A percentile compares a stretch with the other conserved stretches of the same genome.
Conservation (phyloP, 2,797 vertebrate genomes). For the Pangasius macronema region DNA sequence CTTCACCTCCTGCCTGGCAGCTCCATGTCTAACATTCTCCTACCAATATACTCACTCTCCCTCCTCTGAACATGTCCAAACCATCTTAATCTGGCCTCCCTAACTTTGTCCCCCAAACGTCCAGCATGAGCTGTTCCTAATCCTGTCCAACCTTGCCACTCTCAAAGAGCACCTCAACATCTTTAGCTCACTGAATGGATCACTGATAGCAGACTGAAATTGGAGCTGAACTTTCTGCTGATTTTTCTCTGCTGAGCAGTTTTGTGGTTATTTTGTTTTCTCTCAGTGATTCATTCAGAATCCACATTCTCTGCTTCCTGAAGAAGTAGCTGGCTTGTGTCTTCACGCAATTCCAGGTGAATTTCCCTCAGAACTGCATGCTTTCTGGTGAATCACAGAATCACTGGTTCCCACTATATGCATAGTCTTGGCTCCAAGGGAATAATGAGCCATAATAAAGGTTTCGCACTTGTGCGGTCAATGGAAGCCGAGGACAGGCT, state of each 20-base stretch:
- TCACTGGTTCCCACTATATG: neutral
- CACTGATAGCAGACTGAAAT: conserved; percentile 6
- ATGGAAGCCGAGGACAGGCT: neutral
- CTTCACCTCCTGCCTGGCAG: too few species aligned
- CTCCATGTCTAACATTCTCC: too few species aligned
- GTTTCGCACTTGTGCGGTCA: neutral
- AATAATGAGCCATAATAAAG: neutral
- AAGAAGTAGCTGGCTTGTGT: neutral
- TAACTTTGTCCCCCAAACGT: too few species aligned
- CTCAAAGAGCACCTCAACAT: too few species aligned
- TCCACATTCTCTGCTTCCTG: too few species aligned
- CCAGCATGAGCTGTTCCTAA: too few species aligned
- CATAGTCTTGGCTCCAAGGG: neutral
- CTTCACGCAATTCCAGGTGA: neutral
- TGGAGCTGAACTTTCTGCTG: neutral
- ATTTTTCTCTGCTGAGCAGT: neutral
- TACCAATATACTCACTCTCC: too few species aligned
- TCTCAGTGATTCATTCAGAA: neutral
- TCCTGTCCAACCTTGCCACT: too few species aligned
- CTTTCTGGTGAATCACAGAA: neutral
- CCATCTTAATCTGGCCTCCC: too few species aligned
- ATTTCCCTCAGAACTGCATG: neutral
- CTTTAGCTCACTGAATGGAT: neutral
- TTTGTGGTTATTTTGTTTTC: neutral
- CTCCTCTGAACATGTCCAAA: too few species aligned